Evolutionary conservation across 2,888 invertebrate genomes (phyloP), one percentile per base, ranked within the genome.

Genomic region (Leucophora obtusa): DNA sequence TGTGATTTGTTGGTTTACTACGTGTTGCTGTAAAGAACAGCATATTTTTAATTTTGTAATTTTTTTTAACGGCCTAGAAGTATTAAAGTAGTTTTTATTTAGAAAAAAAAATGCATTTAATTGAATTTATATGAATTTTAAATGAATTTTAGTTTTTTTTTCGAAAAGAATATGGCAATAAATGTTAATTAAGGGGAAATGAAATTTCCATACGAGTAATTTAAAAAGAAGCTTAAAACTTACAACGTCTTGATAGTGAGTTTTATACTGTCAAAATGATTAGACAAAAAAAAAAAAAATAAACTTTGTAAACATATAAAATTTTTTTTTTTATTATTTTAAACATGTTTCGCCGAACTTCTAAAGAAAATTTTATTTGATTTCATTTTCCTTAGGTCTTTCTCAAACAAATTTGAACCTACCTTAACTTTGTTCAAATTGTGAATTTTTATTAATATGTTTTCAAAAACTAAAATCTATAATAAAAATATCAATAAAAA

Each of bases 1-100:
- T 65, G 51, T 21, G 68, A 54, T 68, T 58, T 54, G 56, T 43
- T 43, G 14, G 68, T 43, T 68, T 68, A 38, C 24, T 56, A 68
- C 68, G 68, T 68, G 43, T 47, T 47, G 43, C 43, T 47, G n/a
- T 5, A 14, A 47, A 47, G 43, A 47, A 47, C 43, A 47, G 43
- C n/a, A 14, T 47, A 14, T n/a, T 47, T 47, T 47, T 47, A n/a
- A 14, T 47, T 3, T 47, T 47, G n/a, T n/a, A n/a, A 47, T 47
- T 47, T 47, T 47, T 47, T 47, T n/a, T n/a, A 47, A 47, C 43
- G 43, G 43, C 43, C 43, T 47, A 47, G 43, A 47, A 47, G 43
- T 47, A 47, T 47, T 47, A 14, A 14, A n/a, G 43, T 47, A 47
- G 14, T 47, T 47, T 47, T 0, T n/a, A 14, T n/a, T n/a, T n/a